Evolutionary conservation across 1,140 invertebrate species (phyloP).

Genomic region (Drosophila sturtevanti): DNA sequence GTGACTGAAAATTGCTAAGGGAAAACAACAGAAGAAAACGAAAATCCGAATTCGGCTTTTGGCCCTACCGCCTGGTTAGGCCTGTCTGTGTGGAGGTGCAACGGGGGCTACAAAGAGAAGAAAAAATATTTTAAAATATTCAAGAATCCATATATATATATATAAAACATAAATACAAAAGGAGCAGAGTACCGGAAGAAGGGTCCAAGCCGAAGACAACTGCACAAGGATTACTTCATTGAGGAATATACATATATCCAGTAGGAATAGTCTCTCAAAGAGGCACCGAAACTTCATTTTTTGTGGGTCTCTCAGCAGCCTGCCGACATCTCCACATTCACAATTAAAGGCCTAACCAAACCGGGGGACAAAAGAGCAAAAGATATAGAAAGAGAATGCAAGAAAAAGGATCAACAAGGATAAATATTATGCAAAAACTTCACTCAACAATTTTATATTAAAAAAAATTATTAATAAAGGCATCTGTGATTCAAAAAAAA

Average conservation of each 20-base stretch:
- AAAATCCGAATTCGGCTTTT: constrained; percentile 13
- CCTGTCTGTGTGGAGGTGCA: constrained; percentile 77
- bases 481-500: constrained; percentile 67
- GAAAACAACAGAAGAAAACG: constrained; percentile 30
- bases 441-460: constrained; percentile 19
- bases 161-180: too few species aligned
- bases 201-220: constrained; percentile 15
- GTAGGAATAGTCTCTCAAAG: not conserved
- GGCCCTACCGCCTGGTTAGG: constrained; percentile 64
- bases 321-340: constrained; percentile 58
- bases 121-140: too few species aligned
- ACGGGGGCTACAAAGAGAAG: constrained; percentile 46
- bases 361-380: constrained; percentile 17
- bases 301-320: constrained; percentile 27
- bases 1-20: constrained; percentile 33
- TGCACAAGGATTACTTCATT: not conserved
- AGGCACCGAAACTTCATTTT: not conserved
- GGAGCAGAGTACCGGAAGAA: constrained; percentile 9
- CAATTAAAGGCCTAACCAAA: constrained; percentile 50
- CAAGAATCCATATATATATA: too few species aligned
- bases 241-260: not conserved
- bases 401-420: constrained; percentile 8
- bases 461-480: constrained; percentile 58
- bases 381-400: constrained; percentile 6
- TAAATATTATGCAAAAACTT: constrained; percentile 26